These are phyloP conservation scores for Brachionus rubens DNA, from an alignment of 1,140 invertebrate genomes.

Conservation along the genomic window DNA sequence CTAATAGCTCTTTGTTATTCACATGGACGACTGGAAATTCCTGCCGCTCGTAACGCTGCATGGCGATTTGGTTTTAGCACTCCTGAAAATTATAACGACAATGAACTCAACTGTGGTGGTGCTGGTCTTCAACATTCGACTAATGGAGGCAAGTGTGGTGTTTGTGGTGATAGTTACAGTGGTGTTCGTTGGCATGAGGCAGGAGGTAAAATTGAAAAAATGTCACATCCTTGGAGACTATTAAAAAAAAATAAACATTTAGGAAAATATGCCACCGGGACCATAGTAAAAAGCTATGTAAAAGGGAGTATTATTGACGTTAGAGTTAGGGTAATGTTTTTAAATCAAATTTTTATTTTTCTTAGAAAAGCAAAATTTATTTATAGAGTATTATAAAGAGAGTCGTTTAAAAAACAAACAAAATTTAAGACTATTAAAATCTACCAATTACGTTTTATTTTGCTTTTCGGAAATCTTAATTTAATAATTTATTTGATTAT, in stretches of 20 bases:
- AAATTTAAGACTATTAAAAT: slow-evolving; percentile 41
- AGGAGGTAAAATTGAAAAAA: background rate
- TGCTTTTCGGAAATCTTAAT: too few species aligned
- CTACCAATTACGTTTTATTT: too few species aligned
- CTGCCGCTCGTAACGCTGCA: slow-evolving; percentile 83
- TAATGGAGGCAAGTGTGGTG: slow-evolving; percentile 59
- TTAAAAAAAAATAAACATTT: slow-evolving; percentile 51
- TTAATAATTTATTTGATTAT: slow-evolving; percentile 51
- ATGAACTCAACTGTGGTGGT: slow-evolving; percentile 77
- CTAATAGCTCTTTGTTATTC: slow-evolving; percentile 57
- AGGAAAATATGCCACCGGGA: slow-evolving; percentile 58
- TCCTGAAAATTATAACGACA: slow-evolving; percentile 89
- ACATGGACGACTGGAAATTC: slow-evolving; percentile 81
- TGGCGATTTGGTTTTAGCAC: slow-evolving; percentile 88
- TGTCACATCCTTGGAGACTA: slow-evolving; percentile 50
- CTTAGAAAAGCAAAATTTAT: too few species aligned
- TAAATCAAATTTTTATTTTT: too few species aligned
- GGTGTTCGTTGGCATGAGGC: slow-evolving; percentile 20
- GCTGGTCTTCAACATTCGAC: slow-evolving; percentile 61
- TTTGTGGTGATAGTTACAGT: slow-evolving; percentile 58
- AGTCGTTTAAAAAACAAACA: too few species aligned
- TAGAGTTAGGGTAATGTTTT: slow-evolving; percentile 4
- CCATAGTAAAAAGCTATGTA: slow-evolving; percentile 53
- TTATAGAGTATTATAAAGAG: too few species aligned
- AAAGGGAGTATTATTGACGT: slow-evolving; percentile 49